Evolutionary conservation across 2,113 vertebrate species (phyloP), one percentile per base, ranked within the genome.

Genomic region (Cathartes aura): DNA sequence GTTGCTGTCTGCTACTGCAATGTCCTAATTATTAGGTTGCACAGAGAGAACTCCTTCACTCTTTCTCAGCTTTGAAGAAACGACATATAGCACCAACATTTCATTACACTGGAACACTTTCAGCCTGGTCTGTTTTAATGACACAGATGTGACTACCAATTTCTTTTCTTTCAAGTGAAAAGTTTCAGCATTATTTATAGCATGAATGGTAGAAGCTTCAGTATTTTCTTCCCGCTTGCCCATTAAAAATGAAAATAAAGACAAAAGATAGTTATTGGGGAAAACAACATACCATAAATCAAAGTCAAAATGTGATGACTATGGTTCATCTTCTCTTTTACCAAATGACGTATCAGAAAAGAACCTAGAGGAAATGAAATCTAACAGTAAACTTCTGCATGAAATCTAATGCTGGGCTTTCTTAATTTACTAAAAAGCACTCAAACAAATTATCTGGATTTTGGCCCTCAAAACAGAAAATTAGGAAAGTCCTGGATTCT

Each of bases 61-160:
- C 50, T 70, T 89, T 91, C 84, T 70, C 90, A 81, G 67, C 85
- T 95, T 90, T 93, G 86, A 96, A 94, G 67, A 81, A 86, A 78
- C 36, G 74, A 60, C 45, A 53, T 16, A 45, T 2, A 93, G 67
- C 34, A 68, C 21, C 34, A 96, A 86, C 56, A 75, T 85, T 75
- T 90, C 88, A 95, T 90, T 86, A 92, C 7, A 42, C 43, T 83
- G 62, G 74, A 86, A 86, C 71, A 73, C 62, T 89, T 95, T 72
- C 82, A 93, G 12, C 0, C 17, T 80, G 36, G 43, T 80, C 76
- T 88, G 27, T 11, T 91, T 82, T 82, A 82, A 91, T 87, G 58
- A 79, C 58, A 87, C 34, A 73, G 78, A 88, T 53, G 50, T n/a
- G 58, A 90, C 74, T 68, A 93, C 19, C 62, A 34, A 11, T 82